Base-by-base conservation (phyloP, 2,113 vertebrate species). In the Antigone vipio region DNA sequence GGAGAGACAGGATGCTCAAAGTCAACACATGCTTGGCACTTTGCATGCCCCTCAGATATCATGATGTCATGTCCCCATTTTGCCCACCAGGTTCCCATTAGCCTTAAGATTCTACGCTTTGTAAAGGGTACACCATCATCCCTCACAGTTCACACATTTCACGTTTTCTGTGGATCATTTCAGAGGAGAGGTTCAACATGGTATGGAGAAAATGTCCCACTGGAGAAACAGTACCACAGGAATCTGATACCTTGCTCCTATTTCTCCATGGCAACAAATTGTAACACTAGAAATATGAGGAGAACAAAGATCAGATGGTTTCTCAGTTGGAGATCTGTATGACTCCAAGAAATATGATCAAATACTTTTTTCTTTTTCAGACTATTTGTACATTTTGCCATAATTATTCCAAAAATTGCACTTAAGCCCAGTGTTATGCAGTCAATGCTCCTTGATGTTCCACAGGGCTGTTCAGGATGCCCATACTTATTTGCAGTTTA, bases 221-320 rank as follows among this genome's bases (percentile, higher is more conserved):
- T 15, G 38, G 71, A 69, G 26, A 81, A 66, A 60, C 20, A 35
- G 23, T 47, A 42, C 30, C 38, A 42, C 58, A 62, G 50, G 59
- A 94, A 58, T 29, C 55, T 58, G 55, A 78, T 53, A 56, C 21
- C 55, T 38, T 75, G 63, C 64, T 95, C 58, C 32, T 80, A 92
- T 91, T 96, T 44, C 80, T 95, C 93, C 89, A 97, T 96, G 68
- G 96, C 80, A 98, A 98, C 94, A 88, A 97, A 96, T 72, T 76
- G 53, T 91, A 77, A 92, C 62, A 75, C 63, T 83, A 94, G 68
- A 96, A 89, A 74, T 74, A 89, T 5, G 71, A 58, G 18, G 59
- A 82, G 45, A 94, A 50, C 62, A 83, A 85, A 52, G 59, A 91
- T 93, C 58, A 55, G 34, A 85, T 58, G 30, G 87, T 75, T 93